These are phyloP conservation scores for Cerastis leucographa DNA, from an alignment of 2,888 invertebrate genomes.

Conservation along the genomic window DNA sequence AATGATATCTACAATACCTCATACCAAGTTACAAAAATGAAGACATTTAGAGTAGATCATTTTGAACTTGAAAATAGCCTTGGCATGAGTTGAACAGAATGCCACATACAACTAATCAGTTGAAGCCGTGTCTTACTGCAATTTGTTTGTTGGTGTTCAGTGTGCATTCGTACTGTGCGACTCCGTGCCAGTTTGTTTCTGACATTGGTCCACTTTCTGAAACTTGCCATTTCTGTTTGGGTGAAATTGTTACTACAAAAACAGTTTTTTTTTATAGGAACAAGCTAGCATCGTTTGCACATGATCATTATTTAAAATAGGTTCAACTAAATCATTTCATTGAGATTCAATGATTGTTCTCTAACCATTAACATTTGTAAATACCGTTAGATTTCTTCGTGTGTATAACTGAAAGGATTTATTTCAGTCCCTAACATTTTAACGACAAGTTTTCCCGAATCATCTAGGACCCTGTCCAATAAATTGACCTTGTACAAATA, in stretches of 20 bases:
- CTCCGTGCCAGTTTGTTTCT: constrained; percentile 75
- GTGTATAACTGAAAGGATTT: constrained; percentile 58
- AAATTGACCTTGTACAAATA: background rate
- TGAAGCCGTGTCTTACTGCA: constrained; percentile 78
- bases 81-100: constrained; percentile 83
- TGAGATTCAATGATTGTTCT: constrained; percentile 63
- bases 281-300: constrained; percentile 68
- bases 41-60: constrained; percentile 79
- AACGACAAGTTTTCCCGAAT: constrained; percentile 26
- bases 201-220: constrained; percentile 43
- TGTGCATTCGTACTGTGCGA: constrained; percentile 83
- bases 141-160: constrained; percentile 89
- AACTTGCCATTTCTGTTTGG: constrained; percentile 5
- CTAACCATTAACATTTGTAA: constrained; percentile 81
- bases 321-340: constrained; percentile 70
- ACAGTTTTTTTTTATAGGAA: constrained; percentile 48
- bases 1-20: constrained; percentile 48
- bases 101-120: constrained; percentile 81
- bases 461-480: constrained; percentile 25
- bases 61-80: constrained; percentile 72
- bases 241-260: constrained; percentile 2
- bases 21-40: constrained; percentile 70
- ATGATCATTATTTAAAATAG: constrained; percentile 57
- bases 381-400: constrained; percentile 69
- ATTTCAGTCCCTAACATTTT: constrained; percentile 70